Evolutionary conservation across 37 sponge, comb jelly and placozoan genomes (phyloP).

Genomic region (Oopsacas minuta): DNA sequence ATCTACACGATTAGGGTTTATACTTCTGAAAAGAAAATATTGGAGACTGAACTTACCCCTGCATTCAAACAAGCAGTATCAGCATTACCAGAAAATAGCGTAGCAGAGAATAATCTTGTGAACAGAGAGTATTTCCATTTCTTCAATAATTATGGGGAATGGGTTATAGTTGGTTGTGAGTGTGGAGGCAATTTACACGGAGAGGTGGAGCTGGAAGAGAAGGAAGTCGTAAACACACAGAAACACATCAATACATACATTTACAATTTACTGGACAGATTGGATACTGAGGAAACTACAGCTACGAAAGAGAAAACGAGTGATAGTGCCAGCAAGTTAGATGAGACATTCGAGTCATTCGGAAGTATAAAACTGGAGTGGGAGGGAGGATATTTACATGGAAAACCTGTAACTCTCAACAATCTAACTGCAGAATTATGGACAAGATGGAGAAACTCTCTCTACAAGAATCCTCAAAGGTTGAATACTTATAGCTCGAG

Average conservation of each 20-base stretch:
- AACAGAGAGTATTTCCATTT: neutral
- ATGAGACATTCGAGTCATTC: neutral
- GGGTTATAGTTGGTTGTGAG: neutral
- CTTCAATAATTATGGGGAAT: neutral
- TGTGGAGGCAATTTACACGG: neutral
- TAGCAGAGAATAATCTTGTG: neutral
- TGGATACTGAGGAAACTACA: neutral
- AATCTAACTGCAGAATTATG: neutral
- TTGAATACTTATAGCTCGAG: neutral
- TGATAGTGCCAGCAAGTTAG: neutral
- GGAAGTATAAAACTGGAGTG: neutral
- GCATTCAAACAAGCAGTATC: neutral
- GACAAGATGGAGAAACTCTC: neutral
- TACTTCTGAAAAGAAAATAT: neutral
- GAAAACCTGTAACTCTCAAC: neutral
- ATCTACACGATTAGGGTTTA: neutral
- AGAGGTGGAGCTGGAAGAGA: neutral
- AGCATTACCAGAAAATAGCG: neutral
- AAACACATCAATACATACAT: neutral
- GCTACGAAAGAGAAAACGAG: neutral
- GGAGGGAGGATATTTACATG: neutral
- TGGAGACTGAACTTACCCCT: neutral
- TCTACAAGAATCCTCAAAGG: neutral
- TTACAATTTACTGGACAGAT: neutral
- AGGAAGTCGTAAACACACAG: neutral